Evolutionary conservation across 2,888 invertebrate genomes (phyloP), one percentile per base, ranked within the genome.

Genomic region (Timema podura): DNA sequence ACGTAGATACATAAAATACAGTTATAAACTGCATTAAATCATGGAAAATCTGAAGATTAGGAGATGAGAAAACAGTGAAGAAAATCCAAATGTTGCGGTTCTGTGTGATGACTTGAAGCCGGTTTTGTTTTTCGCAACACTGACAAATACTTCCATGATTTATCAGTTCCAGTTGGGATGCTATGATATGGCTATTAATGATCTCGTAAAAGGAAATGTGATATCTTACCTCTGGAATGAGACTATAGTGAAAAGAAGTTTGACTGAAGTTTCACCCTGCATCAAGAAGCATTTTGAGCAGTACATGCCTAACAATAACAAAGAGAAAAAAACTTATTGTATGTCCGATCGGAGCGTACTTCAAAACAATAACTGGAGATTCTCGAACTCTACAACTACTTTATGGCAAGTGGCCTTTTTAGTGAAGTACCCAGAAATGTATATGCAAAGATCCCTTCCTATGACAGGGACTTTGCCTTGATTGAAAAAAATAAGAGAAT

Each of bases 351-450:
- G 54, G 16, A 15, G 54, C 1, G 11, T 54, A 13, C 15, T 5
- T 7, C 3, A 54, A 6, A 54, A 54, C 54, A 13, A 13, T 54
- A 6, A 54, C n/a, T 54, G 54, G 54, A 54, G 54, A 16, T 54
- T 54, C 54, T 54, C 16, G 54, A n/a, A 9, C n/a, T 54, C 16
- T 54, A 54, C 54, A 54, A 54, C 54, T 54, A 13, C 16, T 54
- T 54, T 2, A 16, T 54, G 8, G n/a, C 54, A 6, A 54, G 54
- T 54, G n/a, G 54, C 13, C 11, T 54, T 9, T 54, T 54, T 2
- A 6, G 54, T 1, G 54, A 54, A 6, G 54, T 54, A 54, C 54
- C 54, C 54, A 54, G 3, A 54, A 54, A 5, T 54, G n/a, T 2
- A 6, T 54, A 5, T 54, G 54, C 54, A 54, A 13, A 5, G 11